Evolutionary conservation across 2,113 vertebrate genomes (phyloP).

Genomic region (Hypocryptadius cinnamomeus): DNA sequence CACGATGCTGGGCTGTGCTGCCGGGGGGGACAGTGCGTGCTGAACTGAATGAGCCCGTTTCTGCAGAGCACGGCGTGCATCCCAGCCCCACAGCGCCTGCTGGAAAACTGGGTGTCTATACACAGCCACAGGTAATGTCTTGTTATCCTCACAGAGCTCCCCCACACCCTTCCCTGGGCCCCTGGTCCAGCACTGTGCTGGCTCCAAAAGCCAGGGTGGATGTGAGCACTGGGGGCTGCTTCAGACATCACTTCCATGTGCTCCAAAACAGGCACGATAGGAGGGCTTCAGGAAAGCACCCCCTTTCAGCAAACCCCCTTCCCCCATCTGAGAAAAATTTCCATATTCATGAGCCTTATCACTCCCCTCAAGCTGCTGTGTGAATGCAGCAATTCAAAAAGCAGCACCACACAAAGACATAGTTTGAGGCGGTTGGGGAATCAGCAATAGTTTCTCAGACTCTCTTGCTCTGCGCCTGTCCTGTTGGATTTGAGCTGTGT

Average conservation of each 20-base stretch:
- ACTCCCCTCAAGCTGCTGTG: slow-evolving; percentile 38
- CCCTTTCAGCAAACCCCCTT: not conserved
- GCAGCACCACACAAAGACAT: slow-evolving; percentile 9
- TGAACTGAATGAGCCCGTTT: not conserved
- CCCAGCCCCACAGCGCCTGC: fast-evolving
- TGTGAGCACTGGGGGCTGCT: fast-evolving
- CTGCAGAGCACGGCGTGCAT: fast-evolving
- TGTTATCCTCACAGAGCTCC: not conserved
- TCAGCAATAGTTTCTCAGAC: not conserved
- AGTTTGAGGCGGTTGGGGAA: not conserved
- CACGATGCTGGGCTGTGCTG: not conserved
- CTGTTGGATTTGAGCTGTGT: not conserved
- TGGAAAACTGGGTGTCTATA: not conserved
- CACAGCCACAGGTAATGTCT: not conserved
- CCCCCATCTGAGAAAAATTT: not conserved
- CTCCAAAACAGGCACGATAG: not conserved
- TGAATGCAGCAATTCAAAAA: not conserved
- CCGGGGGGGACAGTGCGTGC: fast-evolving
- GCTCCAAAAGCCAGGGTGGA: not conserved
- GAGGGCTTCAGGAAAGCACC: not conserved
- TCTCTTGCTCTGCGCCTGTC: not conserved
- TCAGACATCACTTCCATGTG: fast-evolving
- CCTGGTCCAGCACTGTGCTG: not conserved
- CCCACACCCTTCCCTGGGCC: fast-evolving
- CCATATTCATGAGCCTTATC: slow-evolving; percentile 57